A percentile compares a stretch with the other conserved stretches of the same genome.
Evolutionary conservation across 2,888 invertebrate genomes (phyloP).

Genomic region (Caenorhabditis sinica): DNA sequence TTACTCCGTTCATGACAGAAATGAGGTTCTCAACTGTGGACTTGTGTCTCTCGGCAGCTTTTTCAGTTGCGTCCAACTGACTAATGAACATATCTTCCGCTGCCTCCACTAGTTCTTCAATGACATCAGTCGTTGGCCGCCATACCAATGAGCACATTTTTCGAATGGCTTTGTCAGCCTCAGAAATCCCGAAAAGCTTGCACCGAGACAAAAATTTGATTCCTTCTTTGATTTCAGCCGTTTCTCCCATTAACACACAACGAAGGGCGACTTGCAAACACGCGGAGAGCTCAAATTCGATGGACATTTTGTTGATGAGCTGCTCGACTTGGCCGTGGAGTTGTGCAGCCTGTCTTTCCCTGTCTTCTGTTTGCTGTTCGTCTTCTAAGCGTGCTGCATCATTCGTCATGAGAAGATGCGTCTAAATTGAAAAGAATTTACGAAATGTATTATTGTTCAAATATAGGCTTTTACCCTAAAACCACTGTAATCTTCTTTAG

Average conservation of each 20-base stretch:
- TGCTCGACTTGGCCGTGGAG: constrained; percentile 41
- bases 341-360: background rate
- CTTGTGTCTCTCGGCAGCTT: constrained; percentile 42
- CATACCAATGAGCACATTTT: constrained; percentile 74
- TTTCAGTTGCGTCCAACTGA: constrained; percentile 49
- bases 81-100: constrained; percentile 73
- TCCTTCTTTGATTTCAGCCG: constrained; percentile 86
- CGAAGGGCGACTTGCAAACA: constrained; percentile 66
- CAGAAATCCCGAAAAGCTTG: constrained; percentile 82
- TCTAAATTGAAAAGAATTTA: constrained; percentile 11
- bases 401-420: background rate
- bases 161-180: constrained; percentile 68
- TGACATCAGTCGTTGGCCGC: constrained; percentile 67
- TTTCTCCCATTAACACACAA: constrained; percentile 69
- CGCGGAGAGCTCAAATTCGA: constrained; percentile 64
- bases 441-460: background rate
- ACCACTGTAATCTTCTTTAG: background rate
- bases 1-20: constrained; percentile 59
- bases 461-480: background rate
- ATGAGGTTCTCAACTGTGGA: constrained; percentile 69
- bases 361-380: constrained; percentile 6
- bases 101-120: constrained; percentile 67
- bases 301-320: constrained; percentile 57
- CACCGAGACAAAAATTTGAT: constrained; percentile 91
- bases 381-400: constrained; percentile 12